Conservation (phyloP, 2,888 invertebrate species). For the Dexiosoma caninum region DNA sequence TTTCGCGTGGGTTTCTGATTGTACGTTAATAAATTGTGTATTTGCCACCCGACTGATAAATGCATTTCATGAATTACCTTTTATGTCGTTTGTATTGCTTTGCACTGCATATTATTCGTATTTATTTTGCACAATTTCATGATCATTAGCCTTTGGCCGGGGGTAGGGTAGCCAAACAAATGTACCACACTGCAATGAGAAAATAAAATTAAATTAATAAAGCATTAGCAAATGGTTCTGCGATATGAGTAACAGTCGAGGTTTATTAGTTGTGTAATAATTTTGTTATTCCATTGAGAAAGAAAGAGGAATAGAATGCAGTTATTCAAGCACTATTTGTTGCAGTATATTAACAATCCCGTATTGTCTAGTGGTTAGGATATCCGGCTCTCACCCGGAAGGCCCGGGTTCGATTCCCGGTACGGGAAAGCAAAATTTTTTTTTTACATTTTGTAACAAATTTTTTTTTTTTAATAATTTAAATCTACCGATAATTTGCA, state of each 20-base stretch:
- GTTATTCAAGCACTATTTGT: background rate
- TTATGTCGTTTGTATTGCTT: constrained; percentile 42
- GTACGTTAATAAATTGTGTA: constrained; percentile 33
- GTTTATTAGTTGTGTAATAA: constrained; percentile 5
- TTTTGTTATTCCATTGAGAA: background rate
- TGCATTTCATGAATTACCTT: constrained; percentile 60
- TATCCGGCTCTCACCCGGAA: constrained; percentile 68
- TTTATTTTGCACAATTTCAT: constrained; percentile 51
- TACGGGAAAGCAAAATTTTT: constrained; percentile 62
- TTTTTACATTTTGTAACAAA: background rate
- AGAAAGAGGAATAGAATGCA: no score
- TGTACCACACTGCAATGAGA: constrained; percentile 25
- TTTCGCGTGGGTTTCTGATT: constrained; percentile 48
- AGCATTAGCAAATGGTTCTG: constrained; percentile 16
- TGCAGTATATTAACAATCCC: background rate
- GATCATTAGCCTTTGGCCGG: constrained; percentile 51
- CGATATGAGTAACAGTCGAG: no score
- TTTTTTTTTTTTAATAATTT: no score
- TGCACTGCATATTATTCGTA: background rate
- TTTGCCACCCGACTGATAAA: constrained; percentile 21
- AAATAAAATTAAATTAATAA: constrained; percentile 12
- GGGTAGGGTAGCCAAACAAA: constrained; percentile 1
- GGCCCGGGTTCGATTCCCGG: constrained; percentile 68
- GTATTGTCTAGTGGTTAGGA: constrained; percentile 66
- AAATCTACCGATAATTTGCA: no score